A percentile compares a stretch with the other conserved stretches of the same genome.
phyloP scores from a whole-genome alignment of 2,797 vertebrate genomes.

The Vultur gryphus region DNA sequence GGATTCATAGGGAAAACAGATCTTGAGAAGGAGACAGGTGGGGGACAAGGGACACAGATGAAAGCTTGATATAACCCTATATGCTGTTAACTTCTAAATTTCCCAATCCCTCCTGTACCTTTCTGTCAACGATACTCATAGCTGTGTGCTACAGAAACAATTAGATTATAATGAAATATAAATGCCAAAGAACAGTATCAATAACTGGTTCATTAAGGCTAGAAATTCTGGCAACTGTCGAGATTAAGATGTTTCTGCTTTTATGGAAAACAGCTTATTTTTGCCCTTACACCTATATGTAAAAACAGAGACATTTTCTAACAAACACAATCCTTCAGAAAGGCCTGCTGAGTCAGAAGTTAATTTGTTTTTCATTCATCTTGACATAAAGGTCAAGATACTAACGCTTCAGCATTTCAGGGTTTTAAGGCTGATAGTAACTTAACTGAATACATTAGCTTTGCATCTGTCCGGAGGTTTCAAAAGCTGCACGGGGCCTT shows the following conservation, averaged over 20 bases:
- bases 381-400: constrained; percentile 5
- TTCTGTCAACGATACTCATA: not conserved
- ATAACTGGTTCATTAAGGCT: not conserved
- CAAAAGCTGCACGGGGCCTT: not conserved
- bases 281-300: not conserved
- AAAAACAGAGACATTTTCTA: not conserved
- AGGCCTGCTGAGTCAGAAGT: not conserved
- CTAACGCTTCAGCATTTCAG: not conserved
- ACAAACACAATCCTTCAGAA: not conserved
- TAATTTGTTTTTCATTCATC: constrained; percentile 17
- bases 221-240: not conserved
- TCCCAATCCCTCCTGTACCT: not conserved
- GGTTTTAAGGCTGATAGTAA: not conserved
- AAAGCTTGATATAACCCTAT: not conserved
- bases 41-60: not conserved
- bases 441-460: not conserved
- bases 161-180: not conserved
- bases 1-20: not conserved
- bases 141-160: not conserved
- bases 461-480: not conserved
- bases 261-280: not conserved
- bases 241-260: not conserved
- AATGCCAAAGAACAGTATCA: not conserved
- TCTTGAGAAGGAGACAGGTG: not conserved
- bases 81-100: not conserved